phyloP scores from a whole-genome alignment of 2,888 invertebrate genomes.

The Ormia ochracea region DNA sequence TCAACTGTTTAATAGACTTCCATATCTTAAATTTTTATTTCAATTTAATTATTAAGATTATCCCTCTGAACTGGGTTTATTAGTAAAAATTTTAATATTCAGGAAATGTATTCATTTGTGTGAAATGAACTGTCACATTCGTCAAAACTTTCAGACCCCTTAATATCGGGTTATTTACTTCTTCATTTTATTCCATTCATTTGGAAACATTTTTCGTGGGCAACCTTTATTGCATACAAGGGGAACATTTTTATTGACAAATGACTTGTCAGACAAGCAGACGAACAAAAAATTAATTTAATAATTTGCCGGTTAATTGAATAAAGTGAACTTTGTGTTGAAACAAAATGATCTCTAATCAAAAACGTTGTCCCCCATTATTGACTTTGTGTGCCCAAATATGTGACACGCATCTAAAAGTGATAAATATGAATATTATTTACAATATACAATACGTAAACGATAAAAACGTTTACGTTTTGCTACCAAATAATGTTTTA shows the following conservation, averaged over 20 bases:
- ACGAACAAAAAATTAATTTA: conserved; percentile 27
- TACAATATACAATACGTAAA: background rate
- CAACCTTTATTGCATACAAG: background rate
- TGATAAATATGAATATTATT: background rate
- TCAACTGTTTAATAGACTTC: no score
- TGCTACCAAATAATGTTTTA: background rate
- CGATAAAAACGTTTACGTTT: background rate
- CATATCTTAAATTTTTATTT: no score
- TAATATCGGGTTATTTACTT: no score
- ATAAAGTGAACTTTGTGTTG: conserved; percentile 16
- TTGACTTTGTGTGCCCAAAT: conserved; percentile 26
- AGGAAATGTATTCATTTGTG: no score
- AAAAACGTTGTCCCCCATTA: background rate
- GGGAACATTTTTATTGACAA: background rate
- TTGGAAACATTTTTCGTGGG: no score
- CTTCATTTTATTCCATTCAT: no score
- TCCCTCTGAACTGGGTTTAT: no score
- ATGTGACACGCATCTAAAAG: conserved; percentile 27
- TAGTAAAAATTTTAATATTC: no score
- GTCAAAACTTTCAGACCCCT: no score
- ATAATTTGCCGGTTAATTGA: conserved; percentile 52
- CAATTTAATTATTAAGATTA: no score
- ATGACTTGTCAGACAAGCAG: background rate
- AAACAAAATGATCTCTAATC: conserved; percentile 11
- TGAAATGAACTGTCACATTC: no score